Conservation (phyloP, 2,888 invertebrate genomes). For the Lochmaea capreae region DNA sequence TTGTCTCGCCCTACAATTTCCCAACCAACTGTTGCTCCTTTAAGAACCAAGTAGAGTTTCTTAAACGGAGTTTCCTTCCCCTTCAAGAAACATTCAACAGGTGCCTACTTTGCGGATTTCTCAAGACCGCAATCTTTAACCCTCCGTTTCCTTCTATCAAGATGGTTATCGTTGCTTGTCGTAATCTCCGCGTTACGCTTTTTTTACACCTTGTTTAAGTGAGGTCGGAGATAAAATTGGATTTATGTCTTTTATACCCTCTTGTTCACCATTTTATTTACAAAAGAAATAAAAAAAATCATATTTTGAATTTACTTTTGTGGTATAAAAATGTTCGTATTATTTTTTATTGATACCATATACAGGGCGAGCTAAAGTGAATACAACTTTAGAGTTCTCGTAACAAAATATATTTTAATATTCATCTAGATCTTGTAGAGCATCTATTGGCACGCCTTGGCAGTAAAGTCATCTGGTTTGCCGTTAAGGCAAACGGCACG, state of each 20-base stretch:
- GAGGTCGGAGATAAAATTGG: not conserved
- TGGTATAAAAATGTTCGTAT: too few relatives aligned
- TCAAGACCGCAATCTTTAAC: slow-evolving; percentile 47
- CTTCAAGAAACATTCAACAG: slow-evolving; percentile 52
- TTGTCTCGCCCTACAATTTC: slow-evolving; percentile 18
- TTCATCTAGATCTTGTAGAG: too few relatives aligned
- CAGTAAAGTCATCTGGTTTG: too few relatives aligned
- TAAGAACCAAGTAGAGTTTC: slow-evolving; percentile 39
- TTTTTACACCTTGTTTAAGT: not conserved
- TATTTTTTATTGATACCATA: too few relatives aligned
- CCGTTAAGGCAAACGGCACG: too few relatives aligned
- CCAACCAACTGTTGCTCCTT: slow-evolving; percentile 46
- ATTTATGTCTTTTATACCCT: slow-evolving; percentile 1
- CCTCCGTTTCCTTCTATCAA: slow-evolving; percentile 40
- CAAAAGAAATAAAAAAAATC: too few relatives aligned
- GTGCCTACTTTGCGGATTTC: slow-evolving; percentile 54
- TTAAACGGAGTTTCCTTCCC: slow-evolving; percentile 44
- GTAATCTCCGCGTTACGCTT: slow-evolving; percentile 26
- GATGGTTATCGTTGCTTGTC: slow-evolving; percentile 37
- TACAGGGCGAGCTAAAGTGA: too few relatives aligned
- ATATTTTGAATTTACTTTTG: too few relatives aligned
- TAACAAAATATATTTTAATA: too few relatives aligned
- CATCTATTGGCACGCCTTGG: too few relatives aligned
- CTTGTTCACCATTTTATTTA: too few relatives aligned
- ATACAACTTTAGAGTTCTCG: too few relatives aligned